These are phyloP conservation scores for Strix aluco DNA, from an alignment of 2,113 vertebrate species.

Conservation along the genomic window DNA sequence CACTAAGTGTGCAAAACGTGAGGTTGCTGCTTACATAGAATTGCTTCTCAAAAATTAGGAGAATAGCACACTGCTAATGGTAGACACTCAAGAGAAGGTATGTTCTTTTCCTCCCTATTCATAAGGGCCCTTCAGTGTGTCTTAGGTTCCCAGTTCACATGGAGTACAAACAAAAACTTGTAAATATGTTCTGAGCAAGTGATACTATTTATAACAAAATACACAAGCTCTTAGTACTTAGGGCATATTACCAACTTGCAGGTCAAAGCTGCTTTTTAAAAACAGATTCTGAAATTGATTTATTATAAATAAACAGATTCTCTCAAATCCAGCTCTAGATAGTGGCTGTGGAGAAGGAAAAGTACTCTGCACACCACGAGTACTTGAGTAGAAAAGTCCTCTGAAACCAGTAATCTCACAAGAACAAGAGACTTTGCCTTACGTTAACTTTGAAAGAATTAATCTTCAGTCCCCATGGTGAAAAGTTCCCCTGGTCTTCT, in stretches of 20 bases:
- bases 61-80: not conserved
- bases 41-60: not conserved
- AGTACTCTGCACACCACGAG: not conserved
- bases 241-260: not conserved
- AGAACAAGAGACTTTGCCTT: not conserved
- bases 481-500: not conserved
- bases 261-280: not conserved
- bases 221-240: not conserved
- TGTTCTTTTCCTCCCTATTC: not conserved
- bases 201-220: not conserved
- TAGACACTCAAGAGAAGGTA: not conserved
- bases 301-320: not conserved
- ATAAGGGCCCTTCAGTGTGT: not conserved
- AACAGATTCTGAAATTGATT: not conserved
- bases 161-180: not conserved
- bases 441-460: not conserved
- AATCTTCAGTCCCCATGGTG: not conserved
- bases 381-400: not conserved
- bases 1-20: not conserved
- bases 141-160: not conserved
- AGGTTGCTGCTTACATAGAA: not conserved
- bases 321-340: not conserved
- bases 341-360: not conserved
- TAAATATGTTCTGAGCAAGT: not conserved
- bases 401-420: not conserved